Conservation (phyloP, 2,888 invertebrate genomes). For the Erebia palarica region DNA sequence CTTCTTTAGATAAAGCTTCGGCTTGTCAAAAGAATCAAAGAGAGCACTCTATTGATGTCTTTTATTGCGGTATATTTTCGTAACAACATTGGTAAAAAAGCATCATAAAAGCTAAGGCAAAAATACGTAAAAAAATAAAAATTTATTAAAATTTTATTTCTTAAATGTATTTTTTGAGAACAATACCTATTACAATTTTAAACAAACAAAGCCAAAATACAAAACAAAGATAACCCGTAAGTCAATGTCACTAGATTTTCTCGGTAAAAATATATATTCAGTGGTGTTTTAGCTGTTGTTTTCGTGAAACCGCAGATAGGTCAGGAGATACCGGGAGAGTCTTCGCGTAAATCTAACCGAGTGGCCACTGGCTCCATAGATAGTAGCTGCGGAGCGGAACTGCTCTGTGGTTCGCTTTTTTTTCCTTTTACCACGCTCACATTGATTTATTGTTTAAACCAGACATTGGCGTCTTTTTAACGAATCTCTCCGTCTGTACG, state of each 20-base stretch:
- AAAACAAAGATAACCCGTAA: conserved; percentile 18
- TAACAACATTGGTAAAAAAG: too few species aligned
- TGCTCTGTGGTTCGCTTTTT: conserved; percentile 43
- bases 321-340: conserved; percentile 54
- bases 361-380: conserved; percentile 41
- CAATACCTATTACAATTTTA: background rate
- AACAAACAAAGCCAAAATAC: conserved; percentile 10
- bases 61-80: too few species aligned
- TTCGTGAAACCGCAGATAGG: conserved; percentile 41
- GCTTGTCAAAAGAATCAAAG: background rate
- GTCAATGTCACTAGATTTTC: conserved; percentile 30
- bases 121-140: too few species aligned
- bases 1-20: background rate
- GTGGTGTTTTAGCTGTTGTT: conserved; percentile 35
- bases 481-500: conserved; percentile 37
- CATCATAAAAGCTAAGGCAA: too few species aligned
- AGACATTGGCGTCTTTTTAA: conserved; percentile 46
- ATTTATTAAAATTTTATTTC: too few species aligned
- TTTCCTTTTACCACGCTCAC: conserved; percentile 52
- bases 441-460: conserved; percentile 59
- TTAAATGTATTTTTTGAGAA: too few species aligned
- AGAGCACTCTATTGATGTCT: too few species aligned
- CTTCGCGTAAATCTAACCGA: conserved; percentile 67
- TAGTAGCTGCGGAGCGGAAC: conserved; percentile 47
- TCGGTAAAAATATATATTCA: conserved; percentile 33